Base-by-base conservation (phyloP, 2,888 invertebrate species). In the Agrilus mali region DNA sequence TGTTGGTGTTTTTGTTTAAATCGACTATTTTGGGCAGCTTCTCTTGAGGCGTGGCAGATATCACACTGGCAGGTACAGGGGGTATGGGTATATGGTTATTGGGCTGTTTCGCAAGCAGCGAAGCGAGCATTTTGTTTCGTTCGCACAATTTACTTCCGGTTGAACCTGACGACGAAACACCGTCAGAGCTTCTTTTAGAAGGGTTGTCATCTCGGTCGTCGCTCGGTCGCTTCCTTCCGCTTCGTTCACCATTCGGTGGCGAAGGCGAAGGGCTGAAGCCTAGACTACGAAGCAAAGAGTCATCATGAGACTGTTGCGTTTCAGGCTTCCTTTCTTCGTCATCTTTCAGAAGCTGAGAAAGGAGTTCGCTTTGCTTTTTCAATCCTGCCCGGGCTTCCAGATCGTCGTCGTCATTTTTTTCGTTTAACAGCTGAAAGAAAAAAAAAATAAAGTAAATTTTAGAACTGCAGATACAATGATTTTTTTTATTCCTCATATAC, bases 41-140 rank as follows among this genome's bases (percentile, higher is more conserved):
- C 55, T 80, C 77, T 64, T 82, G 84, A 35, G 86, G 85, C 53
- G 79, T 80, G 49, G 80, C 80, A 50, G 79, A 74, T 58, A 77
- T 72, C 58, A 75, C 72, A 60, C 74, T 73, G 38, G 72, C 70
- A 50, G 80, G 79, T 56, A 80, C 71, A 46, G 79, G 80, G 39
- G 80, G 78, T 20, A 82, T 76, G 35, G 79, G 77, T 47, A 72
- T 71, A 43, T 71, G 70, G 42, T 60, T 60, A 52, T 73, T 69
- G 50, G 80, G 80, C 55, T 84, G 80, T 61, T 83, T 82, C 42
- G 85, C 86, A 59, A 92, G 67, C 55, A 92, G 66, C 36, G 81
- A 80, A 33, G 88, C 89, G 53, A 92, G 71, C 80, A 92, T 89
- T 63, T 82, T 81, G 64, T 90, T 90, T 61, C 80, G 82, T 65